phyloP scores from a whole-genome alignment of 2,888 invertebrate species.

The Aphelenchoides bicaudatus region DNA sequence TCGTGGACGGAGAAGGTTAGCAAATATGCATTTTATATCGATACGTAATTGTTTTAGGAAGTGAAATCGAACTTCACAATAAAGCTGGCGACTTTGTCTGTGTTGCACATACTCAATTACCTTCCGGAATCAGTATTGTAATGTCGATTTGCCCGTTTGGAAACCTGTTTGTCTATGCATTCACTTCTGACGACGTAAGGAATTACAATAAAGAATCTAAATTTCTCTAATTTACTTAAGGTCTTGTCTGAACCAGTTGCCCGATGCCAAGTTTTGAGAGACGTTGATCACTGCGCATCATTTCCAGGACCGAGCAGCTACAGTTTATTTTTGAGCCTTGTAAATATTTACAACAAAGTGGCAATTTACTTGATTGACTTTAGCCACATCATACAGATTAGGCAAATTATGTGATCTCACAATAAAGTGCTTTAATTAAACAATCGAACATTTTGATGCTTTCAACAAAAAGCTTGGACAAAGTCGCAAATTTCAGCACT shows the following conservation, averaged over 20 bases:
- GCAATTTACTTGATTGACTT: slow-evolving; percentile 36
- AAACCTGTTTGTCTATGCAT: slow-evolving; percentile 28
- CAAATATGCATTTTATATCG: background rate
- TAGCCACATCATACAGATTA: slow-evolving; percentile 26
- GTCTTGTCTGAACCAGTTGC: slow-evolving; percentile 31
- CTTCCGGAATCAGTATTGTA: slow-evolving; percentile 23
- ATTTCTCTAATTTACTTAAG: slow-evolving; percentile 8
- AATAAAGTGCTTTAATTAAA: no score
- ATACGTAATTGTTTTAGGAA: slow-evolving; percentile 16
- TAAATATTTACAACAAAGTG: slow-evolving; percentile 36
- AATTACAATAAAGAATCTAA: background rate
- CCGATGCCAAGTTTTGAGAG: slow-evolving; percentile 26
- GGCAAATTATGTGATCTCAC: slow-evolving; percentile 1
- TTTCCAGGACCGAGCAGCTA: slow-evolving; percentile 25
- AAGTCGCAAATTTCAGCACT: background rate
- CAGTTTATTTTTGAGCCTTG: slow-evolving; percentile 27
- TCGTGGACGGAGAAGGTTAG: slow-evolving; percentile 17
- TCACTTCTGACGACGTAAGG: slow-evolving; percentile 16
- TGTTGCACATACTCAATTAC: slow-evolving; percentile 16
- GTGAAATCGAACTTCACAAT: slow-evolving; percentile 27
- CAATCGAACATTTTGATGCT: no score
- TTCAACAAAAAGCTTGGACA: background rate
- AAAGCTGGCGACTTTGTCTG: slow-evolving; percentile 28
- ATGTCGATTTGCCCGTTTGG: slow-evolving; percentile 33
- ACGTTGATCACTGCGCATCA: slow-evolving; percentile 29